These are phyloP conservation scores for Listronotus bonariensis DNA, from an alignment of 1,140 invertebrate species.

Conservation along the genomic window DNA sequence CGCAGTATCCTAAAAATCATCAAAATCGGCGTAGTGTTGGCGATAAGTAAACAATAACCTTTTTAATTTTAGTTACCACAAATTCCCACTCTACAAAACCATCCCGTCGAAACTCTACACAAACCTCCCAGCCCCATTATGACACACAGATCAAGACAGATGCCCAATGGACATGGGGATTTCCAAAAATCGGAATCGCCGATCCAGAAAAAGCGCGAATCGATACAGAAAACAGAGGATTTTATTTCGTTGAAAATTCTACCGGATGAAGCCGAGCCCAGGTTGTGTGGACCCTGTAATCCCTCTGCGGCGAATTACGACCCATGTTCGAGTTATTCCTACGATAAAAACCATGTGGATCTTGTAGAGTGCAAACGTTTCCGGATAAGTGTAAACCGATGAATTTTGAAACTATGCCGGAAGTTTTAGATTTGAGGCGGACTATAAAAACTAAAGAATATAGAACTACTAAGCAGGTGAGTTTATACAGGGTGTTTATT, in stretches of 20 bases:
- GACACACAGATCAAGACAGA: not conserved
- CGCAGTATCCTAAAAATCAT: no score
- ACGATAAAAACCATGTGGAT: no score
- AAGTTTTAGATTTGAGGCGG: slow-evolving; percentile 10
- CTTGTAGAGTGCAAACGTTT: no score
- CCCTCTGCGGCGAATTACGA: no score
- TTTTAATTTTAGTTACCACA: no score
- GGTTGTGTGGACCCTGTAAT: no score
- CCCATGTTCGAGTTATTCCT: no score
- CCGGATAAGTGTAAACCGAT: no score
- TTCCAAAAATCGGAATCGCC: not conserved
- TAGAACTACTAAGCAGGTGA: slow-evolving; percentile 16
- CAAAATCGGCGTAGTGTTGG: no score
- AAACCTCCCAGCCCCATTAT: not conserved
- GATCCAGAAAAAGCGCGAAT: not conserved
- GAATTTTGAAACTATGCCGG: not conserved
- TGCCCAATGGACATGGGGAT: slow-evolving; percentile 8
- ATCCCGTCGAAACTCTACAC: not conserved
- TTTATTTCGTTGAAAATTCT: slow-evolving; percentile 19
- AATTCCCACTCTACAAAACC: not conserved
- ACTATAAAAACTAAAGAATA: slow-evolving; percentile 20
- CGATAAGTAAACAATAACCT: no score
- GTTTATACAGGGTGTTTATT: not conserved
- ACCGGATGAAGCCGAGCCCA: not conserved
- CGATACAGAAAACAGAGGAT: not conserved